Conservation (phyloP, 2,888 invertebrate species). For the Hyles lineata region DNA sequence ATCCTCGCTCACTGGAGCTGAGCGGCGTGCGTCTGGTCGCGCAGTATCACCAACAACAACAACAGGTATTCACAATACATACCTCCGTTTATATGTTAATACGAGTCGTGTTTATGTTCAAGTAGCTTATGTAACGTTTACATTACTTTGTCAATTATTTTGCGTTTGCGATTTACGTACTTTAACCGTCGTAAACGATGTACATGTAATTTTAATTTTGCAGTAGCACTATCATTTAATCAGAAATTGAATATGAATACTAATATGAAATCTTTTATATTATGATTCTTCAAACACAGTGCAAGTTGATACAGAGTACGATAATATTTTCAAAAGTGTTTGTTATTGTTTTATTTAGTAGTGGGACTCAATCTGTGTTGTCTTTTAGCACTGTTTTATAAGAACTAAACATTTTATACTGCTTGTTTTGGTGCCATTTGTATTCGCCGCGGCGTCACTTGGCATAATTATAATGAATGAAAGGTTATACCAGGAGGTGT, state of each 20-base stretch:
- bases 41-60: conserved; percentile 74
- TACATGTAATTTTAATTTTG: background rate
- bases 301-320: background rate
- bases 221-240: conserved; percentile 1
- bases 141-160: conserved; percentile 1
- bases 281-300: background rate
- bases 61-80: conserved; percentile 43
- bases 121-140: conserved; percentile 11
- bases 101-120: background rate
- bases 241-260: background rate
- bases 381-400: background rate
- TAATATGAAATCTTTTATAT: background rate
- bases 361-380: background rate
- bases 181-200: background rate
- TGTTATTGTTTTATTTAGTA: background rate
- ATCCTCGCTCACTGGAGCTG: conserved; percentile 88
- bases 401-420: background rate
- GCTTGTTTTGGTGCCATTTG: background rate
- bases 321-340: background rate
- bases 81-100: background rate
- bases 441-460: background rate
- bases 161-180: background rate
- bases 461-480: no score
- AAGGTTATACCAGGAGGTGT: no score
- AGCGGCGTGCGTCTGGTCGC: conserved; percentile 87